Percentiles rank a stretch among this genome's conserved stretches.
Evolutionary conservation across 2,888 invertebrate genomes (phyloP).

Genomic region (Noctua janthina): DNA sequence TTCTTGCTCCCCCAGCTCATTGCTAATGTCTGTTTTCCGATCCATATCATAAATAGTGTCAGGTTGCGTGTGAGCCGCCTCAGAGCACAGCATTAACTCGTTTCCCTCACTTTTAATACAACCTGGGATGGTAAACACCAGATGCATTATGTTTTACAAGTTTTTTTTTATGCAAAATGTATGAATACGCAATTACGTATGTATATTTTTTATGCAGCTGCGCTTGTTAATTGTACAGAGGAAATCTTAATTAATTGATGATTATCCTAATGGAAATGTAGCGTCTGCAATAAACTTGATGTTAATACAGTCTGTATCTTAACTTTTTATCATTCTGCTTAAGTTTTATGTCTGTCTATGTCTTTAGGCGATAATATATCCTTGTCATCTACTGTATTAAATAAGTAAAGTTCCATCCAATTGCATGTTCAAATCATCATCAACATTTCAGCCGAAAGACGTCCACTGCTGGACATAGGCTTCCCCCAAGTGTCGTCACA

Average conservation of each 20-base stretch:
- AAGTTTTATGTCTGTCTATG: neutral
- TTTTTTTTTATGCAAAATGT: slow-evolving; percentile 24
- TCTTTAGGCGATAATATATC: neutral
- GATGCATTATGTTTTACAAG: slow-evolving; percentile 27
- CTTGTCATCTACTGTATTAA: neutral
- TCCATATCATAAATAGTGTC: slow-evolving; percentile 46
- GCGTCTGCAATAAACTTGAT: neutral
- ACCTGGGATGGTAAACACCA: slow-evolving; percentile 28
- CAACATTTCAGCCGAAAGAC: no score
- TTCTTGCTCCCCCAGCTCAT: slow-evolving; percentile 16
- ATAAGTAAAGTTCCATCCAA: neutral
- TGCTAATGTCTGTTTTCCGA: slow-evolving; percentile 38
- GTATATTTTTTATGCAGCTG: slow-evolving; percentile 23
- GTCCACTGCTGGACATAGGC: no score
- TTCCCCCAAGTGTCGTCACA: no score
- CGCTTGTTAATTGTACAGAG: slow-evolving; percentile 24
- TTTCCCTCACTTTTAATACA: slow-evolving; percentile 49
- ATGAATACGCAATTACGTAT: slow-evolving; percentile 9
- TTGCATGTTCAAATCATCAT: neutral
- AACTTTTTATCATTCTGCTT: slow-evolving; percentile 3
- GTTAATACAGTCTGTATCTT: slow-evolving; percentile 10
- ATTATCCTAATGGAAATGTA: slow-evolving; percentile 21
- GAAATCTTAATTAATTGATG: slow-evolving; percentile 37
- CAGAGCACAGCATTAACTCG: slow-evolving; percentile 40
- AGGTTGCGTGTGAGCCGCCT: slow-evolving; percentile 44